Conservation (phyloP, 1,140 invertebrate species). For the Brachystomella parvula region DNA sequence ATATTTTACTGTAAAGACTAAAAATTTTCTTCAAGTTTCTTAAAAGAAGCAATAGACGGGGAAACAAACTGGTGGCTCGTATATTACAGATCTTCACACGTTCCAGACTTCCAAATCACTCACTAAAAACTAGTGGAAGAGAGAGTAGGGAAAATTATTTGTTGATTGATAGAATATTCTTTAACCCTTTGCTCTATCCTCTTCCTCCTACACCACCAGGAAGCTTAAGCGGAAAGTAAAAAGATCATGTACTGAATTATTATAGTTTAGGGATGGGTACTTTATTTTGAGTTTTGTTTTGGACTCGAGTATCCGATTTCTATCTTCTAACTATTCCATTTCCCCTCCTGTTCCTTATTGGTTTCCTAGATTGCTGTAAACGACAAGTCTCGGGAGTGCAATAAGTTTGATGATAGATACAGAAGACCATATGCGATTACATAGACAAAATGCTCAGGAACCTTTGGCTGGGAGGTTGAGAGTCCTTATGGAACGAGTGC, state of each 20-base stretch:
- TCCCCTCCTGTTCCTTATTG: neutral
- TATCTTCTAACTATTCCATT: neutral
- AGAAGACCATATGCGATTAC: constrained; percentile 26
- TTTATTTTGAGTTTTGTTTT: neutral
- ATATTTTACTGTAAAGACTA: neutral
- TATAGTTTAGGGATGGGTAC: neutral
- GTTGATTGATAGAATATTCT: too few relatives aligned
- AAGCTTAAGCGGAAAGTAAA: too few relatives aligned
- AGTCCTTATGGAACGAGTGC: neutral
- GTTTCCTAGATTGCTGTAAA: neutral
- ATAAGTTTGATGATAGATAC: constrained; percentile 35
- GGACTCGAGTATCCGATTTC: neutral
- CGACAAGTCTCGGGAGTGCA: constrained; percentile 23
- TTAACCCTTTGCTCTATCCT: too few relatives aligned
- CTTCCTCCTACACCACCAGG: too few relatives aligned
- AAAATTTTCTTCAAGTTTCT: neutral
- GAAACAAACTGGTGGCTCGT: neutral
- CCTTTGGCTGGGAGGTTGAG: too few relatives aligned
- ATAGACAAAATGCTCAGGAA: too few relatives aligned
- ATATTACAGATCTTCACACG: neutral
- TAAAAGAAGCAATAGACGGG: too few relatives aligned
- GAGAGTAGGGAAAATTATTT: too few relatives aligned
- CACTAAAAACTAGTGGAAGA: too few relatives aligned
- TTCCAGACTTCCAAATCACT: too few relatives aligned
- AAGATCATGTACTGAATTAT: too few relatives aligned